These are phyloP conservation scores for Leucophenga montana DNA, from an alignment of 2,888 invertebrate species.

Conservation along the genomic window DNA sequence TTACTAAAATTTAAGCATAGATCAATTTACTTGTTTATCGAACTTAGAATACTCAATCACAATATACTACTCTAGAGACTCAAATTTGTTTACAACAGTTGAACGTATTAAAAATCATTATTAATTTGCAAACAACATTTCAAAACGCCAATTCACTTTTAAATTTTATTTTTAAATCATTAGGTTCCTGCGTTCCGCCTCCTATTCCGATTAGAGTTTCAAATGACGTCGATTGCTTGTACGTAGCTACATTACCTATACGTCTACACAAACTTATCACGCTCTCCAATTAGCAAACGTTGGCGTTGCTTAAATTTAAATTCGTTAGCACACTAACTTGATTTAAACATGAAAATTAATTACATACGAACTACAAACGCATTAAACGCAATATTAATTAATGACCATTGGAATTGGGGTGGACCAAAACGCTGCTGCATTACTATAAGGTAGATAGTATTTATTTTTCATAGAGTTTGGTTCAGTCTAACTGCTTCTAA, in stretches of 20 bases:
- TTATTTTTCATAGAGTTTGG: too few species aligned
- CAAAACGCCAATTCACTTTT: conserved; percentile 22
- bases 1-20: too few species aligned
- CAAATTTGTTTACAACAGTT: conserved; percentile 43
- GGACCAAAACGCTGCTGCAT: not conserved
- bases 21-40: too few species aligned
- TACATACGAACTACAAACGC: not conserved
- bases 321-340: conserved; percentile 42
- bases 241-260: not conserved
- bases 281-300: conserved; percentile 52
- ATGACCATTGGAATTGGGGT: not conserved
- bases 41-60: too few species aligned
- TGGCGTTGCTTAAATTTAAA: conserved; percentile 47
- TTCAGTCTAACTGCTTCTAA: too few species aligned
- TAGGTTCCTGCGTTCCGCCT: conserved; percentile 35
- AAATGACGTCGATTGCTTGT: conserved; percentile 20
- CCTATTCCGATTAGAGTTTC: not conserved
- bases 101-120: conserved; percentile 41
- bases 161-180: conserved; percentile 56
- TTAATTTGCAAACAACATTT: conserved; percentile 50
- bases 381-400: conserved; percentile 3
- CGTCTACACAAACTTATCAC: conserved; percentile 8
- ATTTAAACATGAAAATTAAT: conserved; percentile 8
- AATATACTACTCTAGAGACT: too few species aligned
- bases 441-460: too few species aligned